Evolutionary conservation across 2,888 invertebrate genomes (phyloP), one percentile per base, ranked within the genome.

Genomic region (Epirrita christyi): DNA sequence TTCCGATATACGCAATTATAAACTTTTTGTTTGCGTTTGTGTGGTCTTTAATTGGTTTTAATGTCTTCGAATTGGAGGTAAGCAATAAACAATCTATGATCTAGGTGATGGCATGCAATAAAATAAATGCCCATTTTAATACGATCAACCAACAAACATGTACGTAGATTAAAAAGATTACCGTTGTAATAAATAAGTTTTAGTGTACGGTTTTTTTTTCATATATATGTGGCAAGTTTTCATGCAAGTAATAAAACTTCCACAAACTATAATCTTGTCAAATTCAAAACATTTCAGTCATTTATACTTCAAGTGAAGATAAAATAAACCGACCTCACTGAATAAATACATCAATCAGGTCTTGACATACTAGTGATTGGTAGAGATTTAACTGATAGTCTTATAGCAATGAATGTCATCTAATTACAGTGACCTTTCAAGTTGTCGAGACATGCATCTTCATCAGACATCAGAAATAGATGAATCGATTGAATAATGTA

Each of bases 1-100:
- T 68, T 74, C 76, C 75, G 78, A 79, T 75, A 77, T 76, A 76
- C 74, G 73, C 75, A 80, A 83, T 85, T 78, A 80, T 80, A 78
- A 76, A 65, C 67, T 75, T 75, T 76, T 67, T 65, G 59, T 63
- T 63, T 65, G 53, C 62, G 62, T 64, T 61, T 40, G 59, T 59
- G 63, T 59, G 61, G 64, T 61, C 59, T 55, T 60, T 57, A 63
- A 66, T 61, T 61, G 59, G 63, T 66, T 64, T 66, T 59, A 66
- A 66, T 63, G 58, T 42, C 32, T 49, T 14, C 48, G 48, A 54
- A 56, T 60, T 47, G 54, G 45, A 36, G n/a, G 36, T 36, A 11
- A 43, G 43, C 41, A 42, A 42, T 55, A 50, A 44, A 37, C 13
- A 37, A 64, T 61, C 56, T 53, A 7, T 37, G 55, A 61, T 60